A percentile compares a stretch with the other conserved stretches of the same genome.
Conservation (phyloP, 2,797 vertebrate genomes). For the Hypotaenidia philippensis region DNA sequence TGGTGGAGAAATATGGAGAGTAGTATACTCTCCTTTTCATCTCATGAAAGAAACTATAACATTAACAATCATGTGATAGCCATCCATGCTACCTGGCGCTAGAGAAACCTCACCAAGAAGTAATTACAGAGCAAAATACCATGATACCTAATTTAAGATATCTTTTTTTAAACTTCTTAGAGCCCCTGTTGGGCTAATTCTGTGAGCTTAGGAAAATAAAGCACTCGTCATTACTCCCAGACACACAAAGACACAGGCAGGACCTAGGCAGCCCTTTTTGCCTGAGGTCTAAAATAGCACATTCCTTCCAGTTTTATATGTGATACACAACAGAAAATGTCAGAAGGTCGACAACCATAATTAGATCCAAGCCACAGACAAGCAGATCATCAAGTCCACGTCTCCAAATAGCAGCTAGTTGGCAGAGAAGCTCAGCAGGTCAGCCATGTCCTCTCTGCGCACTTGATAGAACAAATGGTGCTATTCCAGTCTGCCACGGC, state of each 20-base stretch:
- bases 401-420: constrained; percentile 6
- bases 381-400: constrained; percentile 2
- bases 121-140: background rate
- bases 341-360: background rate
- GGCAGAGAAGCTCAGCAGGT: constrained; percentile 49
- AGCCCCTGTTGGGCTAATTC: background rate
- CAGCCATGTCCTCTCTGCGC: constrained; percentile 25
- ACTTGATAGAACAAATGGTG: constrained; percentile 46
- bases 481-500: background rate
- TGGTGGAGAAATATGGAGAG: background rate
- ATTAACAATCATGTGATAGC: background rate
- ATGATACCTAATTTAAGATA: background rate
- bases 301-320: background rate
- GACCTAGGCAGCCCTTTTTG: background rate
- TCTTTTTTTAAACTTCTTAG: background rate
- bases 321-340: background rate
- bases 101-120: background rate
- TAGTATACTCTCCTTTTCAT: background rate
- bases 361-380: constrained; percentile 31
- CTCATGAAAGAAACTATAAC: background rate
- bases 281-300: background rate
- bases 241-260: background rate
- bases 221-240: background rate
- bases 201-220: background rate
- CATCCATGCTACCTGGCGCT: background rate